Percentiles rank a stretch among this genome's conserved stretches.
Evolutionary conservation across 2,888 invertebrate genomes (phyloP).

Genomic region (Lymantria monacha): DNA sequence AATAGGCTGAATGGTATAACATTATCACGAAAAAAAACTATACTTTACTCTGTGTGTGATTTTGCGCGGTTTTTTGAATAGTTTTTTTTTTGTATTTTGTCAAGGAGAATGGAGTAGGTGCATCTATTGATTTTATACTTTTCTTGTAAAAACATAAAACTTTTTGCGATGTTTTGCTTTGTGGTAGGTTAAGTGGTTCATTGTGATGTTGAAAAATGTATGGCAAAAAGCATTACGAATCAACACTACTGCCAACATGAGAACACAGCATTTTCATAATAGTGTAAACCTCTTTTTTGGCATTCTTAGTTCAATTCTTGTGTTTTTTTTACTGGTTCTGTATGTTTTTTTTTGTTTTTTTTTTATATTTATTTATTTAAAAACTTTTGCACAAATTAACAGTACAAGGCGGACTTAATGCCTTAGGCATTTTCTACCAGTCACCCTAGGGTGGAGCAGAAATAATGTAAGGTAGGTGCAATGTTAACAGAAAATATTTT

Average conservation of each 20-base stretch:
- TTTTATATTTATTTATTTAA: no score
- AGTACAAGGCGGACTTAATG: no score
- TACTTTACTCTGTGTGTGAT: slow-evolving; percentile 17
- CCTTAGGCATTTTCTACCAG: no score
- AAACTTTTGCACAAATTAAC: no score
- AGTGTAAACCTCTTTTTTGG: neutral
- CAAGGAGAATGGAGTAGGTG: slow-evolving; percentile 18
- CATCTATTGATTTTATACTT: slow-evolving; percentile 9
- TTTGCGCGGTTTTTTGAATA: slow-evolving; percentile 15
- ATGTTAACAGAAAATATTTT: no score
- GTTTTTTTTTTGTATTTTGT: slow-evolving; percentile 21
- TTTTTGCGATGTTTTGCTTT: slow-evolving; percentile 32
- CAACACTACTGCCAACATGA: slow-evolving; percentile 16
- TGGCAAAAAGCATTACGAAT: slow-evolving; percentile 25
- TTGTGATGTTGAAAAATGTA: slow-evolving; percentile 20
- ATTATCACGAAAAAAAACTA: slow-evolving; percentile 18
- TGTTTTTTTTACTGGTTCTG: no score
- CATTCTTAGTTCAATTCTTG: neutral
- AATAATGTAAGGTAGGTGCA: no score
- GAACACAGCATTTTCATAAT: slow-evolving; percentile 19
- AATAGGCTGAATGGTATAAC: slow-evolving; percentile 26
- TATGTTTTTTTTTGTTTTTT: no score
- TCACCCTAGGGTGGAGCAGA: no score
- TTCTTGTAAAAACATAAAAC: slow-evolving; percentile 14
- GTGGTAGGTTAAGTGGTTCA: slow-evolving; percentile 29